Evolutionary conservation across 2,113 vertebrate genomes (phyloP), one percentile per base, ranked within the genome.

Genomic region (Bagarius yarrelli): DNA sequence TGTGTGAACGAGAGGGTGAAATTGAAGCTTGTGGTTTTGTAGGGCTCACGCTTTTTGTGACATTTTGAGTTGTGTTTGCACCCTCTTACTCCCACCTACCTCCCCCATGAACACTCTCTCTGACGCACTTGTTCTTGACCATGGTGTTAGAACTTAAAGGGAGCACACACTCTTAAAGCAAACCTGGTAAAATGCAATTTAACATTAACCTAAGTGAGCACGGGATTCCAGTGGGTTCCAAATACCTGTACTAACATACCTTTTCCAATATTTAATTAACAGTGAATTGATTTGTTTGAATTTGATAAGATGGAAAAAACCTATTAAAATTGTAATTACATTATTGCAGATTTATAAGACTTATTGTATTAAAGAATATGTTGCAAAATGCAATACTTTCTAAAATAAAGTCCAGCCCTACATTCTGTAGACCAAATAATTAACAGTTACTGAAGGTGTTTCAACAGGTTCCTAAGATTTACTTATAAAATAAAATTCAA

Each of bases 71-170:
- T 56, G n/a, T 25, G 63, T 63, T 84, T 23, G 81, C 79, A 61
- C 79, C 60, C 50, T 57, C 56, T 40, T 15, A 50, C 44, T 52
- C 69, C 16, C 8, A 50, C 61, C 59, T 36, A 27, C 56, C 75
- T 55, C 32, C n/a, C 61, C 55, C 70, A 76, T 52, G 27, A 74
- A 57, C 44, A 47, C 53, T 25, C 57, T n/a, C 52, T 75, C 14
- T 86, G 83, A 78, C 61, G 36, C 80, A 72, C 50, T 61, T 67
- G 21, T 60, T 21, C 60, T 84, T 85, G 83, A 85, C 83, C 85
- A 78, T 57, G 11, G 30, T 53, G 52, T 63, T 44, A 78, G 30
- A 47, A 57, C 30, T 32, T 74, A 25, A 3, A 72, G 55, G 47
- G 61, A 30, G 12, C 47, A 50, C 27, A 52, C 61, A n/a, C 63